Conservation (phyloP, 2,113 vertebrate species). For the Amphiprion percula region DNA sequence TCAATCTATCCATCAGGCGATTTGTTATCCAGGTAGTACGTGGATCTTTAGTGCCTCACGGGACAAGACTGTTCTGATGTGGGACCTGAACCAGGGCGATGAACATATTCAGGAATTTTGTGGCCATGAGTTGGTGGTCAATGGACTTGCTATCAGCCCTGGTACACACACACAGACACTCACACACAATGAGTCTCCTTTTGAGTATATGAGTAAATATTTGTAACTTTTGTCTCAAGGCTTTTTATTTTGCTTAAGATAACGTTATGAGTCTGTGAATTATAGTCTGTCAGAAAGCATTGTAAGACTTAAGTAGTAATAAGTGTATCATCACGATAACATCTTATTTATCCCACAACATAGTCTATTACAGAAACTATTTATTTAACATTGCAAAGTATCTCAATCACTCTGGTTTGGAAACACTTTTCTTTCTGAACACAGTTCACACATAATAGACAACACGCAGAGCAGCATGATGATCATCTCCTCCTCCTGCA, state of each 20-base stretch:
- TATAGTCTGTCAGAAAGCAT: background rate
- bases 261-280: background rate
- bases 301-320: background rate
- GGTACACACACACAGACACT: slow-evolving; percentile 79
- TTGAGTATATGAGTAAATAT: background rate
- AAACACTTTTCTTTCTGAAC: background rate
- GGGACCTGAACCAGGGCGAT: slow-evolving; percentile 86
- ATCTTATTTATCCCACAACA: background rate
- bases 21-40: slow-evolving; percentile 85
- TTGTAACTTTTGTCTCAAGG: background rate
- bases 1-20: slow-evolving; percentile 80
- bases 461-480: background rate
- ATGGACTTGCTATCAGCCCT: slow-evolving; percentile 91
- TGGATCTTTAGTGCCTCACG: slow-evolving; percentile 95
- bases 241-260: too few species aligned
- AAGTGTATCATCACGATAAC: background rate
- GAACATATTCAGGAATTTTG: slow-evolving; percentile 88
- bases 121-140: slow-evolving; percentile 94
- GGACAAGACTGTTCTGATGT: slow-evolving; percentile 92
- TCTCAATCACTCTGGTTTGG: background rate
- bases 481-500: background rate
- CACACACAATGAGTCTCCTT: slow-evolving; percentile 9
- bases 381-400: background rate
- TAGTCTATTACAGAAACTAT: background rate
- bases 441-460: too few species aligned